Percentiles rank a stretch among this genome's conserved stretches.
Evolutionary conservation across 2,888 invertebrate species (phyloP).

Genomic region (Nephrotoma guestfalica): DNA sequence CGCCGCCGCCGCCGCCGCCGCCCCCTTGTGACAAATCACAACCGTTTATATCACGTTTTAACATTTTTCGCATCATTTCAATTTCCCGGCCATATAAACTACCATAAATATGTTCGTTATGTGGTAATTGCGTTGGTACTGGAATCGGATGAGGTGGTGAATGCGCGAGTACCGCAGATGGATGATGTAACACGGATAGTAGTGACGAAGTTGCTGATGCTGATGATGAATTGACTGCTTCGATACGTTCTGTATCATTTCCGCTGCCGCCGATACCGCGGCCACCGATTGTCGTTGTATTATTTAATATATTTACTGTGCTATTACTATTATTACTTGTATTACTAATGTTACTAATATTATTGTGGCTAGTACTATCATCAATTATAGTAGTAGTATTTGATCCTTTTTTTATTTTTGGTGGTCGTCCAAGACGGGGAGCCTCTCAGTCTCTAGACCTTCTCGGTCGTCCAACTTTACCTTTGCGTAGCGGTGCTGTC

Average conservation of each 20-base stretch:
- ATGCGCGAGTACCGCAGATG: background rate
- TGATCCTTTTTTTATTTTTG: constrained; percentile 17
- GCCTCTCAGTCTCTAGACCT: constrained; percentile 74
- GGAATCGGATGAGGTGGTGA: background rate
- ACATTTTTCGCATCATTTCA: constrained; percentile 11
- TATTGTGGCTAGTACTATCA: background rate
- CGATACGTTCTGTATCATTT: background rate
- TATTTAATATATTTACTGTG: background rate
- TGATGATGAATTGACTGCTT: background rate
- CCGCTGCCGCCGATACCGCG: background rate
- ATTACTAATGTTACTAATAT: background rate
- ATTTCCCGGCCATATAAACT: constrained; percentile 10
- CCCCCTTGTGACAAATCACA: background rate
- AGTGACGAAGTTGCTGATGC: background rate
- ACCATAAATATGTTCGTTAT: constrained; percentile 7
- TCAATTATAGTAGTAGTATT: background rate
- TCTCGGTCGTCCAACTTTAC: constrained; percentile 71
- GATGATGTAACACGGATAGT: background rate
- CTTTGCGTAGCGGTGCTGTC: constrained; percentile 65
- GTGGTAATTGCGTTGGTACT: background rate
- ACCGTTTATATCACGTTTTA: constrained; percentile 1
- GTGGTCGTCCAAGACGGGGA: constrained; percentile 19
- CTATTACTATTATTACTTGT: background rate
- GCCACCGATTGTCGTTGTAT: background rate
- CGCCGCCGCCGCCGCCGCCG: no score